Conservation (phyloP, 2,113 vertebrate species). For the Ptyas mucosa region DNA sequence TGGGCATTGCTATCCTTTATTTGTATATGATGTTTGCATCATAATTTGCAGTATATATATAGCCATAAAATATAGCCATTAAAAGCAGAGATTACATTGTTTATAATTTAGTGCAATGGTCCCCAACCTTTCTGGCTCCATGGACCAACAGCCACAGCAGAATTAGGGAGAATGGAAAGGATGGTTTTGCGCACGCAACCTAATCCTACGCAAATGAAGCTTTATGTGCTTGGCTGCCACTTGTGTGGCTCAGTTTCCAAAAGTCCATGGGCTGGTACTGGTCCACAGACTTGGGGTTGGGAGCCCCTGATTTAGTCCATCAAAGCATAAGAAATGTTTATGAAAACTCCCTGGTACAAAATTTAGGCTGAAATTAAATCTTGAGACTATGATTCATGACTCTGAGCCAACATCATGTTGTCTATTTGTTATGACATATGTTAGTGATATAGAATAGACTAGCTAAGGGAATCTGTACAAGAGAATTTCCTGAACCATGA, state of each 20-base stretch:
- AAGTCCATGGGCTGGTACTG: no score
- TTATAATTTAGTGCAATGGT: background rate
- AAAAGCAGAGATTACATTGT: background rate
- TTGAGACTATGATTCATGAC: background rate
- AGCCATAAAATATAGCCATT: background rate
- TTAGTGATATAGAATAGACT: background rate
- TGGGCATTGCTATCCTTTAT: background rate
- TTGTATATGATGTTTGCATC: background rate
- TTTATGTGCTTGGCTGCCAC: no score
- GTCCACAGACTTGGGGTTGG: no score
- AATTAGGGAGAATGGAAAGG: no score
- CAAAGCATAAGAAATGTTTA: background rate
- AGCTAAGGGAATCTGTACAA: background rate
- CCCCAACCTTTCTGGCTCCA: no score
- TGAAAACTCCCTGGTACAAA: background rate
- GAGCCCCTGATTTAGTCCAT: no score
- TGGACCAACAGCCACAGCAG: no score
- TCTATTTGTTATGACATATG: background rate
- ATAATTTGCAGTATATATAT: background rate
- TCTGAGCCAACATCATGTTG: background rate
- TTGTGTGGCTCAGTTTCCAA: no score
- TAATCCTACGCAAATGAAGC: no score
- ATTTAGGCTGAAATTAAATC: background rate
- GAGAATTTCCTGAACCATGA: background rate
- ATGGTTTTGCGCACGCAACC: no score